Conservation (phyloP, 2,888 invertebrate species). For the Caenorhabditis macrosperma region DNA sequence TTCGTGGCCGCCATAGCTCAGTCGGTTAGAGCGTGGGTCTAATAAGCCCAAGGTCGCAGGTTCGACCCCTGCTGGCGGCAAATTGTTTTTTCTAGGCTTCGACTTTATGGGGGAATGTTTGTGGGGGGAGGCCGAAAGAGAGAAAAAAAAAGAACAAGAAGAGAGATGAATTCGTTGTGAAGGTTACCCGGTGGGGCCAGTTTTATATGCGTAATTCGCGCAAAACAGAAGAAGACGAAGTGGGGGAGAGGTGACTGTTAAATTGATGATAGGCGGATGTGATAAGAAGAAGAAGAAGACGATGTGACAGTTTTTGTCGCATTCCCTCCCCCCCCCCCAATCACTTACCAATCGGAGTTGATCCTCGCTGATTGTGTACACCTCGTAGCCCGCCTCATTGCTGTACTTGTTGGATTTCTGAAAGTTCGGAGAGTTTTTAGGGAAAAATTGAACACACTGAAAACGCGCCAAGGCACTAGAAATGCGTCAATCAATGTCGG, state of each 20-base stretch:
- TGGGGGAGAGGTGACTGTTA: not conserved
- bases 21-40: slow-evolving; percentile 80
- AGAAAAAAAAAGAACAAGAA: slow-evolving; percentile 15
- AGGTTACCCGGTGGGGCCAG: slow-evolving; percentile 4
- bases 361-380: slow-evolving; percentile 58
- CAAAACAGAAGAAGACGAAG: too few relatives aligned
- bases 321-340: too few relatives aligned
- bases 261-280: slow-evolving; percentile 10
- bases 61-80: slow-evolving; percentile 80
- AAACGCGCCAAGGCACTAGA: too few relatives aligned
- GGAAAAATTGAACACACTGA: not conserved
- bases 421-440: slow-evolving; percentile 4
- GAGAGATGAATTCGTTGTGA: slow-evolving; percentile 43
- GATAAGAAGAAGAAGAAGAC: not conserved
- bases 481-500: too few relatives aligned
- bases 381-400: slow-evolving; percentile 58
- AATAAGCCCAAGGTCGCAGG: slow-evolving; percentile 80
- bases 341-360: slow-evolving; percentile 38
- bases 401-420: slow-evolving; percentile 50
- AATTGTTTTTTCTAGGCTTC: slow-evolving; percentile 65
- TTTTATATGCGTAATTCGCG: slow-evolving; percentile 8
- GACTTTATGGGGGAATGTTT: not conserved
- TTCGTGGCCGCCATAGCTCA: slow-evolving; percentile 78
- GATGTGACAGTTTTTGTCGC: too few relatives aligned
- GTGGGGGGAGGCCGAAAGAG: not conserved